Evolutionary conservation across 2,797 vertebrate genomes (phyloP).

Genomic region (Scomberomorus guttatus): DNA sequence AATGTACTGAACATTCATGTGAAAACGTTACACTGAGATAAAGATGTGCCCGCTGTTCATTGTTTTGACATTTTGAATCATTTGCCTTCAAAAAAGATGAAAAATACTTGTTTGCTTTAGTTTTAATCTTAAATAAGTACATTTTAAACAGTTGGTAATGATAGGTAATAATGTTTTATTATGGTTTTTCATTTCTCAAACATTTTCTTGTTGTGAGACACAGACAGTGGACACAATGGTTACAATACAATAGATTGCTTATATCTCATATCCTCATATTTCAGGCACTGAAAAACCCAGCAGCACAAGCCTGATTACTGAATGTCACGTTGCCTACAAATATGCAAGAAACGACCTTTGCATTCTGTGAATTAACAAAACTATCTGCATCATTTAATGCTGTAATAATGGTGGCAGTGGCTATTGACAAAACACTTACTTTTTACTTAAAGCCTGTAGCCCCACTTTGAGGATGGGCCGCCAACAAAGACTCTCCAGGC

Average conservation of each 20-base stretch:
- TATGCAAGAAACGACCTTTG: background rate
- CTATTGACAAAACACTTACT: conserved; percentile 13
- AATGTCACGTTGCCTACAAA: background rate
- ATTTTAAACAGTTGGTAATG: background rate
- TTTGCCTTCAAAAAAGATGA: background rate
- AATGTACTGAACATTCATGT: conserved; percentile 7
- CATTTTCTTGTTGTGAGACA: background rate
- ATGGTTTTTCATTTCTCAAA: background rate
- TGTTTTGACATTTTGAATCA: conserved; percentile 5
- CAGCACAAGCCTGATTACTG: background rate
- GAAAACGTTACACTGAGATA: conserved; percentile 38
- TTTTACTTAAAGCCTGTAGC: too few relatives aligned
- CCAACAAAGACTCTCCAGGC: too few relatives aligned
- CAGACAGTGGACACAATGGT: background rate
- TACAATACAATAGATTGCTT: background rate
- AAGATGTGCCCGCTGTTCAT: conserved; percentile 36
- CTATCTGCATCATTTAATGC: background rate
- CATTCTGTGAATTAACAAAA: background rate
- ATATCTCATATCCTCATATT: too few relatives aligned
- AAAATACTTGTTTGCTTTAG: background rate
- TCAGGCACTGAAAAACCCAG: too few relatives aligned
- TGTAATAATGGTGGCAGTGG: conserved; percentile 13
- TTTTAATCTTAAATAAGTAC: conserved; percentile 1
- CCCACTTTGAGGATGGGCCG: too few relatives aligned
- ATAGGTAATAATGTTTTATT: background rate